Percentiles rank a stretch among this genome's conserved stretches.
Evolutionary conservation across 2,113 vertebrate genomes (phyloP).

Genomic region (Prionailurus bengalensis): DNA sequence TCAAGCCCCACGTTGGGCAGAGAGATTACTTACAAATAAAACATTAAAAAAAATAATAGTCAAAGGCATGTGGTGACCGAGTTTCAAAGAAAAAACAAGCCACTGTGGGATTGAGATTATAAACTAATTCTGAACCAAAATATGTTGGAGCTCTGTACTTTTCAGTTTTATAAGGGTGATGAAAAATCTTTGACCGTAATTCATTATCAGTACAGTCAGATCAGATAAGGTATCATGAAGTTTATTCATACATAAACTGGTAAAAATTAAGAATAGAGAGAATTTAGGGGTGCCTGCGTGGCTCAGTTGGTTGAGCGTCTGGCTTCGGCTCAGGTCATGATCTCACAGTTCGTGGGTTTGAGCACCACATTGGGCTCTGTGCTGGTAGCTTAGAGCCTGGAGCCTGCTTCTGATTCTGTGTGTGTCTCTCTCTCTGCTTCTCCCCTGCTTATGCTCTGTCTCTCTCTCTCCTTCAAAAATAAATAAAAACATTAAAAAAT

Average conservation of each 20-base stretch:
- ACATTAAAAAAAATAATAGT: neutral
- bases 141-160: neutral
- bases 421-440: no score
- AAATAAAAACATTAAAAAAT: no score
- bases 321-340: no score
- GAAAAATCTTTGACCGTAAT: constrained; percentile 8
- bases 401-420: no score
- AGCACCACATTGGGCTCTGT: no score
- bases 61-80: neutral
- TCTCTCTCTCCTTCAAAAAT: no score
- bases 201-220: neutral
- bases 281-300: neutral
- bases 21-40: neutral
- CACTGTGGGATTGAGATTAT: neutral
- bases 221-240: neutral
- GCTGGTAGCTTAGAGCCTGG: no score
- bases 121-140: constrained; percentile 1
- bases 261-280: neutral
- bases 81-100: constrained; percentile 8
- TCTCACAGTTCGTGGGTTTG: no score
- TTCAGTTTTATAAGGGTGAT: constrained; percentile 20
- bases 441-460: no score
- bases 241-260: neutral
- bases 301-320: no score
- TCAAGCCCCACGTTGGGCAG: neutral